A percentile compares a stretch with the other conserved stretches of the same genome.
Evolutionary conservation across 2,113 vertebrate species (phyloP).

Genomic region (Atractosteus spatula): DNA sequence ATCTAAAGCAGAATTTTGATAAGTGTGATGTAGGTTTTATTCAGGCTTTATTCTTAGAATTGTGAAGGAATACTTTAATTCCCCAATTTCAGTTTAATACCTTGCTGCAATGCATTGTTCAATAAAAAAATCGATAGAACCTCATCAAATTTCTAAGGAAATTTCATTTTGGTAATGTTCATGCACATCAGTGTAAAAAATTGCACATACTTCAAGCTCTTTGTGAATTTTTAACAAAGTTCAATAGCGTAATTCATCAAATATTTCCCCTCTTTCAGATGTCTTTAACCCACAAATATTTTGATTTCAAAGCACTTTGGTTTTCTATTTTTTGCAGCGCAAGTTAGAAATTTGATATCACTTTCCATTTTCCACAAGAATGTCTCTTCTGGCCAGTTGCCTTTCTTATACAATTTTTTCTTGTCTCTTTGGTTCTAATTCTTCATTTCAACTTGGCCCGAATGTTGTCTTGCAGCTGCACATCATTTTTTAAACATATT

Average conservation of each 20-base stretch:
- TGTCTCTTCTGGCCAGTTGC: not conserved
- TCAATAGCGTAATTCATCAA: slow-evolving; percentile 2
- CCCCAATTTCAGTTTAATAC: too few species aligned
- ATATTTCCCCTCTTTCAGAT: not conserved
- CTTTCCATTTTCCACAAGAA: not conserved
- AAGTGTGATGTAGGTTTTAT: too few species aligned
- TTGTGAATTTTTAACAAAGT: not conserved
- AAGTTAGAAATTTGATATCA: not conserved
- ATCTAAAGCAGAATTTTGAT: too few species aligned
- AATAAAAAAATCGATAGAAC: too few species aligned
- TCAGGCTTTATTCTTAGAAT: too few species aligned
- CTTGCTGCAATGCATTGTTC: too few species aligned
- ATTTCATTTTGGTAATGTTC: too few species aligned
- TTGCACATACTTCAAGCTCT: not conserved
- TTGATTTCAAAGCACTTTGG: not conserved
- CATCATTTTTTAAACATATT: not conserved
- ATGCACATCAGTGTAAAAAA: too few species aligned
- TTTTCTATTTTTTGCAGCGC: not conserved
- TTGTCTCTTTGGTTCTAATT: not conserved
- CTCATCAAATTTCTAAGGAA: too few species aligned
- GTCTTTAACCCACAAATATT: slow-evolving; percentile 7
- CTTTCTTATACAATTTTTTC: not conserved
- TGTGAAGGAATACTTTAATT: too few species aligned
- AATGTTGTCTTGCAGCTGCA: not conserved
- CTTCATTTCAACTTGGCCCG: not conserved